Base-by-base conservation (phyloP, 1,140 invertebrate species). In the Lepeophtheirus salmonis region DNA sequence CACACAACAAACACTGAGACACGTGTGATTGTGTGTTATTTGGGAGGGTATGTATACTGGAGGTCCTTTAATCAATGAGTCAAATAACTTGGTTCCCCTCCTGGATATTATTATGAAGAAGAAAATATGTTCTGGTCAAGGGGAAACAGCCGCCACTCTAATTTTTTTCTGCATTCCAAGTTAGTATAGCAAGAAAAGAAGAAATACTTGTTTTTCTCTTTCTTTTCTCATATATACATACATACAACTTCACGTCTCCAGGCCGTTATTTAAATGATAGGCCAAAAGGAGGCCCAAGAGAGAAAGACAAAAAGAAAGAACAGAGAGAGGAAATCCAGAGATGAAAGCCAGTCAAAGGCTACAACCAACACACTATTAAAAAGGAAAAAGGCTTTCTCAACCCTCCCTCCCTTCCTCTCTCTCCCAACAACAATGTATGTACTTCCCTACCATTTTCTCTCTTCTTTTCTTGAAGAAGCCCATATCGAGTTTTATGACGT, bases 11-110 rank as follows among this genome's bases (percentile, higher is more conserved):
- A 18, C 53, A 2, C 53, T 49, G 2, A 24, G 22, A 24, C n/a
- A 3, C 2, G 16, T 3, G 22, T 18, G 53, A 55, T 18, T 6
- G 21, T 3, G 53, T n/a, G n/a, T n/a, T n/a, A n/a, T n/a, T n/a
- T n/a, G n/a, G n/a, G n/a, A n/a, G n/a, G n/a, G n/a, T n/a, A n/a
- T n/a, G n/a, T n/a, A n/a, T n/a, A n/a, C n/a, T n/a, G n/a, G n/a
- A n/a, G n/a, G 30, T 41, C 30, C n/a, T 41, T 41, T 10, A 10
- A 41, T 41, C 30, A 6, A n/a, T 41, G n/a, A n/a, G 30, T 41
- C 30, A 10, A 10, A n/a, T 6, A 41, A 10, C n/a, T n/a, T 65
- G 60, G 26, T 64, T 56, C 63, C 66, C 72, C 71, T 70, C 73
- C 71, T 72, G 68, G 70, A 65, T 59, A 54, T 63, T 26, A 30